Evolutionary conservation across 2,113 vertebrate genomes (phyloP), one percentile per base, ranked within the genome.

Genomic region (Sceloporus tristichus): DNA sequence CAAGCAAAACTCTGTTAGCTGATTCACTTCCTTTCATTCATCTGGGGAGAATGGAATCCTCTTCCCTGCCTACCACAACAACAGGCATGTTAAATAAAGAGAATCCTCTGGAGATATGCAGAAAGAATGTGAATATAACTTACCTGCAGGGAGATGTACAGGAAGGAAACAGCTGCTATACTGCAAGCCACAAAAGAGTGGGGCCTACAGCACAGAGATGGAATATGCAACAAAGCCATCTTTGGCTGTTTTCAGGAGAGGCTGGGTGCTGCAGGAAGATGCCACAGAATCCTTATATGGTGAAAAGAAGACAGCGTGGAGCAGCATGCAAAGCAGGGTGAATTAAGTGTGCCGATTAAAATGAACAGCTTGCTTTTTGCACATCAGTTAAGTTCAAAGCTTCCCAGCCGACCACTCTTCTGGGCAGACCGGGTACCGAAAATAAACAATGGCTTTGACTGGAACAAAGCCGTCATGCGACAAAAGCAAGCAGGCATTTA

Each of bases 341-440:
- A 95, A 97, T 97, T 96, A 95, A 96, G 94, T 87, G 95, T 92
- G 94, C 94, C 93, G 95, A 96, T 96, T 95, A 96, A 95, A 88
- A 95, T 10, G 93, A 97, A 94, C 95, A 96, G 96, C 94, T 96
- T 95, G 95, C 94, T 94, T 95, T 94, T 93, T 94, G 94, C 93
- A 94, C 90, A 91, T 91, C 92, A 87, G 82, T 90, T 86, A 95
- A 96, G 93, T 96, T 96, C 95, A 95, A 93, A 95, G 95, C 93
- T 94, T 94, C 85, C 90, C 70, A 86, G 89, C 70, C 89, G 88
- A 89, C 25, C 82, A 88, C 79, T 94, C 93, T 88, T 29, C 92
- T 87, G 91, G 93, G 80, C 91, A 89, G 88, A 92, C 79, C 79
- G 85, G 83, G 89, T 11, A 85, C 92, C 87, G 90, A 94, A 66